These are phyloP conservation scores for Diplosoma virens DNA, from an alignment of 23 tunicate genomes.

Conservation along the genomic window DNA sequence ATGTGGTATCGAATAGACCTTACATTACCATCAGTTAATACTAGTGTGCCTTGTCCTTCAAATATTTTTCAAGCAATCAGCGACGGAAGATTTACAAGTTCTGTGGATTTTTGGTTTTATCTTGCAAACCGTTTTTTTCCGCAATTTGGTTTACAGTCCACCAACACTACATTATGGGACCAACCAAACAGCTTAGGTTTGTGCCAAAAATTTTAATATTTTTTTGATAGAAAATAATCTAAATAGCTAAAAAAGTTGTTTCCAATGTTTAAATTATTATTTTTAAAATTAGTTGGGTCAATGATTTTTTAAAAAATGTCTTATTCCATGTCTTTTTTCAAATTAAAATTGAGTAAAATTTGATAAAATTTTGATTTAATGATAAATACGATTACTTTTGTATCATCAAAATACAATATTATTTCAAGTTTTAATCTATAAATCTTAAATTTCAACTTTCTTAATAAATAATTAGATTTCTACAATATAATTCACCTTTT, in stretches of 20 bases:
- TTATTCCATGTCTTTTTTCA: too few relatives aligned
- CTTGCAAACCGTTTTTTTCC: not conserved
- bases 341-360: too few relatives aligned
- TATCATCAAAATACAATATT: too few relatives aligned
- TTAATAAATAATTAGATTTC: too few relatives aligned
- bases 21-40: not conserved
- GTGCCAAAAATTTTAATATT: not conserved
- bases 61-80: slow-evolving; percentile 7
- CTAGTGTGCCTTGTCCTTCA: slow-evolving; percentile 34
- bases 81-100: slow-evolving; percentile 1
- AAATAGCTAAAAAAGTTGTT: not conserved
- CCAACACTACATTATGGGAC: not conserved
- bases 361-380: too few relatives aligned
- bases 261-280: not conserved
- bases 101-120: slow-evolving; percentile 12
- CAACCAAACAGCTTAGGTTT: not conserved
- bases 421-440: too few relatives aligned
- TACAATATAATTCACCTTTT: too few relatives aligned
- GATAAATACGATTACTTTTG: too few relatives aligned
- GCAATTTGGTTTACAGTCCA: not conserved
- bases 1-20: slow-evolving; percentile 39
- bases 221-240: not conserved
- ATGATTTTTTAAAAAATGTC: not conserved
- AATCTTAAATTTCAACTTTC: too few relatives aligned
- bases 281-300: not conserved